Evolutionary conservation across 2,113 vertebrate species (phyloP).

Genomic region (Electrona antarctica): DNA sequence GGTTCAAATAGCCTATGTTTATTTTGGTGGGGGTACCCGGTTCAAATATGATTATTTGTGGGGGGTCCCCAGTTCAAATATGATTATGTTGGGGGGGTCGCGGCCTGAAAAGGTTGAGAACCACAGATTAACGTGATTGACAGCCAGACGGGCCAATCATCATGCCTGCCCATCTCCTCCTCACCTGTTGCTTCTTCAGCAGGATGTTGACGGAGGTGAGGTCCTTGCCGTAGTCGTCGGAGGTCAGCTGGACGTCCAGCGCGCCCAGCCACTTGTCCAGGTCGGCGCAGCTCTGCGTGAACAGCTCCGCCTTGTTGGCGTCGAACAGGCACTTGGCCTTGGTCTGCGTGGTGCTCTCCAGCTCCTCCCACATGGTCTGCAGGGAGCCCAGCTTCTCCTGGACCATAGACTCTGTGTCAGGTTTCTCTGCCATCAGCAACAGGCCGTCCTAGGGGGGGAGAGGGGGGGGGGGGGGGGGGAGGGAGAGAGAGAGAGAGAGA

Average conservation of each 20-base stretch:
- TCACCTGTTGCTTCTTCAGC: conserved; percentile 95
- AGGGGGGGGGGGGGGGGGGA: conserved; percentile 17
- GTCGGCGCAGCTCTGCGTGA: conserved; percentile 97
- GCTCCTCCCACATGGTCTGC: conserved; percentile 91
- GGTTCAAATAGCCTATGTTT: too few relatives aligned
- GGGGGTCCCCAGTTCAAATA: too few relatives aligned
- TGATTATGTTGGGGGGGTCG: too few relatives aligned
- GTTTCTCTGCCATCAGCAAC: conserved; percentile 93
- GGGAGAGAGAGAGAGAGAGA: background rate
- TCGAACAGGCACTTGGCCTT: conserved; percentile 98
- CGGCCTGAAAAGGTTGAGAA: too few relatives aligned
- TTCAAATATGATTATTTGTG: too few relatives aligned
- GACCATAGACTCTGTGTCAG: conserved; percentile 90
- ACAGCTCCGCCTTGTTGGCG: conserved; percentile 97
- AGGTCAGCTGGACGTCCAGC: conserved; percentile 92
- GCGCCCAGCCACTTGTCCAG: conserved; percentile 93
- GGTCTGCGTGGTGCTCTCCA: conserved; percentile 96
- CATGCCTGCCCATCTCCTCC: too few relatives aligned
- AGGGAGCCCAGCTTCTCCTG: conserved; percentile 91
- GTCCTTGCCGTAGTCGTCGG: conserved; percentile 96
- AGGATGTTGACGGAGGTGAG: conserved; percentile 98
- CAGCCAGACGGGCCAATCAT: too few relatives aligned
- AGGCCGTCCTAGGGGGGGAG: conserved; percentile 84
- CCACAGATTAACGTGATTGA: too few relatives aligned
- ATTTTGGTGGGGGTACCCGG: too few relatives aligned